A percentile compares a stretch with the other conserved stretches of the same genome.
Conservation (phyloP, 1,140 invertebrate species). For the Hetaerina americana region DNA sequence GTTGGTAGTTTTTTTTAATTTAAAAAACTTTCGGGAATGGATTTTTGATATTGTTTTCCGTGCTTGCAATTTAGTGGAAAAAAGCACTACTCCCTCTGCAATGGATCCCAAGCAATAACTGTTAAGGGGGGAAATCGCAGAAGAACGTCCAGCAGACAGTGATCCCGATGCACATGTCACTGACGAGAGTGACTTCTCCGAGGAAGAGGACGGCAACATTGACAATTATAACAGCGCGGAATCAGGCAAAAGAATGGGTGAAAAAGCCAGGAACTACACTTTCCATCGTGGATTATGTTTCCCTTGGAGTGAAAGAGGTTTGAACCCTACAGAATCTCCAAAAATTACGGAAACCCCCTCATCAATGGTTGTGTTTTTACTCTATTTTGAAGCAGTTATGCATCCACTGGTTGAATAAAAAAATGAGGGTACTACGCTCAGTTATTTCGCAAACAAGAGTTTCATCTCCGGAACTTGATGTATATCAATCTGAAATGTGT, state of each 20-base stretch:
- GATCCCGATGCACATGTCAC: background rate
- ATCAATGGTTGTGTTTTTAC: background rate
- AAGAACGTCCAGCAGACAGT: background rate
- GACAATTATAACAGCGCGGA: background rate
- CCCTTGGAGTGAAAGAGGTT: background rate
- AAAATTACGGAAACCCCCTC: background rate
- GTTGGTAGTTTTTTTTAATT: no score
- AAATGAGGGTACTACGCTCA: background rate
- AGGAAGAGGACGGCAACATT: background rate
- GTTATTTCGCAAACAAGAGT: background rate
- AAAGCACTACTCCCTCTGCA: background rate
- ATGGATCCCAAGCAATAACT: background rate
- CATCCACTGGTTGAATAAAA: background rate
- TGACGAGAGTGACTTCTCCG: background rate
- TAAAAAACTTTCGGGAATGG: no score
- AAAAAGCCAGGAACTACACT: background rate
- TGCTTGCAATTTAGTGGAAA: no score
- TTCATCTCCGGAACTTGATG: background rate
- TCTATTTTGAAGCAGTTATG: background rate
- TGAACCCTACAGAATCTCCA: background rate
- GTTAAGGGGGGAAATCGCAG: background rate
- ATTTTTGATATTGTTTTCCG: no score
- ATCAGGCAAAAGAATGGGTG: background rate
- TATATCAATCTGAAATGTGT: background rate
- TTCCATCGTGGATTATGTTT: background rate